Evolutionary conservation across 2,113 vertebrate genomes (phyloP), one percentile per base, ranked within the genome.

Genomic region (Macroglossus sobrinus): DNA sequence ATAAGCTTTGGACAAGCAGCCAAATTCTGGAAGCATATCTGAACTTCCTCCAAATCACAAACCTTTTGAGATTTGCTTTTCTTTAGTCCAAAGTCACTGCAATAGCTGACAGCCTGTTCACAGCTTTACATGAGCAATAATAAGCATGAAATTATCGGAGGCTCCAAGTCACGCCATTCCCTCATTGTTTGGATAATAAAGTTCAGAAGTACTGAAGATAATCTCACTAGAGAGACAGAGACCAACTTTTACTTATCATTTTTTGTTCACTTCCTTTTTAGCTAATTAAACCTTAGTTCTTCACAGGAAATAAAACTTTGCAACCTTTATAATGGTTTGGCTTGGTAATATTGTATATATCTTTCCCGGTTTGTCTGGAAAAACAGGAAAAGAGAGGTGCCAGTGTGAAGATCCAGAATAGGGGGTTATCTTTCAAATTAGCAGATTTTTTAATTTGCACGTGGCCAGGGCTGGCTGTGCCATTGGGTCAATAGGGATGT

Each of bases 201-300:
- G 98, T 98, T 99, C 98, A 99, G 97, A 98, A 98, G 97, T 98
- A 98, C 98, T 94, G 97, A 98, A 98, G 97, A 98, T 99, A 99
- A 98, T 98, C 98, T 98, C 98, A 94, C 98, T 95, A 97, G 96
- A 97, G 97, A 98, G 98, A 98, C 98, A 97, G 98, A 98, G 97
- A 98, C 96, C 97, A 98, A 96, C 97, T 98, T 98, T 97, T 97
- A 98, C 98, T 98, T 99, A 99, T 99, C 98, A 97, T 97, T 93
- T 84, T 98, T 96, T 96, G 97, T 97, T 97, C 94, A 99, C 98
- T 98, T 99, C 98, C 98, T 98, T 98, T 99, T 98, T 78, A 98
- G 98, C 98, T 98, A 98, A 99, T 99, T 99, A 99, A 98, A 98
- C 97, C 92, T 97, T 89, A 94, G 91, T 97, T 98, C 97, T 98